Conservation (phyloP, 1,140 invertebrate genomes). For the Hyposmocoma kahamanoa region DNA sequence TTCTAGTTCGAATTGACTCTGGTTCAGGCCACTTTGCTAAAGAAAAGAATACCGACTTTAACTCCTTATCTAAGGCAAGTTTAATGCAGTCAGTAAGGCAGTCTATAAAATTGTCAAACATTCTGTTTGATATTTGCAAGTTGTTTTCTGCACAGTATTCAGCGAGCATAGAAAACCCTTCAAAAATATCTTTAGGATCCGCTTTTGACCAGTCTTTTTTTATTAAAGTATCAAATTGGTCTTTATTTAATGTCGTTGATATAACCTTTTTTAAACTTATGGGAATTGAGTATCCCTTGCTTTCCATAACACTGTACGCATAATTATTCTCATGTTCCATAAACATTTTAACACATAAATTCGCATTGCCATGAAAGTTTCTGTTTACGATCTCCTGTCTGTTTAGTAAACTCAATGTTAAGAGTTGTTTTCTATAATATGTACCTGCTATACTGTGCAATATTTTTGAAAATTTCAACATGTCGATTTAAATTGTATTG, state of each 20-base stretch:
- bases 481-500: not conserved
- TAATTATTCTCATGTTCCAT: constrained; percentile 55
- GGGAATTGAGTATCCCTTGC: constrained; percentile 41
- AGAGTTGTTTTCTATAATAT: constrained; percentile 11
- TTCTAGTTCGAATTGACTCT: constrained; percentile 54
- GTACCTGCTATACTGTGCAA: constrained; percentile 11
- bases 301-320: constrained; percentile 54
- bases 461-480: constrained; percentile 9
- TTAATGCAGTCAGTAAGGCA: constrained; percentile 61
- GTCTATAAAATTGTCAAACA: constrained; percentile 64
- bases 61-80: constrained; percentile 58
- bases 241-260: constrained; percentile 14
- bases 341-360: constrained; percentile 38
- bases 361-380: constrained; percentile 21
- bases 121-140: constrained; percentile 50
- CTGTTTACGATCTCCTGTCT: constrained; percentile 12
- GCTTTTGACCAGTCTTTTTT: constrained; percentile 36
- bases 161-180: constrained; percentile 50
- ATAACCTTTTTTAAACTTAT: constrained; percentile 21
- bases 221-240: constrained; percentile 31
- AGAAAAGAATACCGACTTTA: constrained; percentile 55
- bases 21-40: constrained; percentile 57
- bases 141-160: constrained; percentile 51
- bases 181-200: constrained; percentile 37
- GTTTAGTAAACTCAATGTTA: constrained; percentile 5